These are phyloP conservation scores for Dasyurus viverrinus DNA, from an alignment of 2,113 vertebrate species.

Conservation along the genomic window DNA sequence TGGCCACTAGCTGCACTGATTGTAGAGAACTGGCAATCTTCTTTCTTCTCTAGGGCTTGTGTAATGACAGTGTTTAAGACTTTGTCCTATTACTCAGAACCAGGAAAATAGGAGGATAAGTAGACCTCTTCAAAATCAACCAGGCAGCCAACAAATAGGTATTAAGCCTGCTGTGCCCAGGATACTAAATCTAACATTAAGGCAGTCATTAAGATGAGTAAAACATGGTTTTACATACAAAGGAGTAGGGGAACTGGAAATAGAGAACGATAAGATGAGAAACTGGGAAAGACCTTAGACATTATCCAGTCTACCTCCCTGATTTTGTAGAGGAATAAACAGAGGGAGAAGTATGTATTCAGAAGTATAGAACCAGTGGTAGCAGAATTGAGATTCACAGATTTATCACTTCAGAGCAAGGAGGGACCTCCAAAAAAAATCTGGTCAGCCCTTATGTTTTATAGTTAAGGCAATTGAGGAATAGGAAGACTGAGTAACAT, in stretches of 20 bases:
- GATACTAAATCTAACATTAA: neutral
- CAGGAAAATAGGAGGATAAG: neutral
- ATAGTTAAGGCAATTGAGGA: neutral
- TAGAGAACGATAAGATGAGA: neutral
- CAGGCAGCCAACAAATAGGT: neutral
- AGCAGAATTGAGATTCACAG: neutral
- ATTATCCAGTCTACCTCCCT: neutral
- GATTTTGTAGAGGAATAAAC: neutral
- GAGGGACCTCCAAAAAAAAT: neutral
- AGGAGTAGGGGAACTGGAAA: neutral
- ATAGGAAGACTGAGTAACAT: neutral
- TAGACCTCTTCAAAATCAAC: neutral
- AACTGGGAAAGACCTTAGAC: neutral
- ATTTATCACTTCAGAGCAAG: neutral
- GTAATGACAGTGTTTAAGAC: neutral
- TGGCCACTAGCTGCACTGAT: neutral
- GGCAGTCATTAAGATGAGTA: neutral
- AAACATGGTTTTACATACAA: neutral
- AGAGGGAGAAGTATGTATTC: neutral
- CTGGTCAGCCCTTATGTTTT: neutral
- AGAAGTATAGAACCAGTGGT: neutral
- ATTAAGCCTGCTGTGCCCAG: neutral
- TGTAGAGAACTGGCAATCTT: neutral
- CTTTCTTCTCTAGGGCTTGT: neutral
- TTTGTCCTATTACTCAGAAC: neutral